Base-by-base conservation (phyloP, 2,797 vertebrate species). In the Martes flavigula region DNA sequence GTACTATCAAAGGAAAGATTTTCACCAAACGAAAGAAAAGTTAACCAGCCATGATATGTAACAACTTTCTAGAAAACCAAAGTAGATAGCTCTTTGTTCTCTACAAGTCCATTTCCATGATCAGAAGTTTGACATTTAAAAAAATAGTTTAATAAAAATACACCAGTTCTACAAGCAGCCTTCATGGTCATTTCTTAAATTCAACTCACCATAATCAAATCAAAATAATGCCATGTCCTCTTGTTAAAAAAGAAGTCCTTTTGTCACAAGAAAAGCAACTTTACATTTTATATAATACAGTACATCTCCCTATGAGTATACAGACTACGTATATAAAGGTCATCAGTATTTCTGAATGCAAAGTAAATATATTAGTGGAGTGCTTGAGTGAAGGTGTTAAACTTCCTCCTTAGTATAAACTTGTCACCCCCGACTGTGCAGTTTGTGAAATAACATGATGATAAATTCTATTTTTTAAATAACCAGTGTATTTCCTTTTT, bases 111-210 rank as follows among this genome's bases (percentile, higher is more conserved):
- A 92, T 95, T 97, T 97, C 97, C 97, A 93, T 92, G 89, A 97
- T 98, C 97, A 98, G 97, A 98, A 98, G 96, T 97, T 96, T 97
- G 97, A 98, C 92, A 94, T 98, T 97, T 77, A 72, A 98, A 98
- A 98, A 98, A 97, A 98, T 98, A 98, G 90, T 98, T 97, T 83
- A 78, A 98, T 98, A 98, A 98, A 97, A 92, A 1, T 35, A 87
- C 75, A 86, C 91, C 87, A 97, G 84, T 96, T 98, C 97, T 98
- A 98, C 97, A 98, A 98, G 98, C 98, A 98, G 98, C 96, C 97
- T 96, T 98, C 78, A 90, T 94, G 98, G 97, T 97, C 98, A 97
- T 96, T 97, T 97, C 97, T 98, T 96, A 98, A 97, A 98, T 94
- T 97, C 96, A 96, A 98, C 66, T 98, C 97, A 98, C 72, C 72